Percentiles rank a stretch among this genome's conserved stretches.
Evolutionary conservation across 2,888 invertebrate species (phyloP).

Genomic region (Lithosia quadra): DNA sequence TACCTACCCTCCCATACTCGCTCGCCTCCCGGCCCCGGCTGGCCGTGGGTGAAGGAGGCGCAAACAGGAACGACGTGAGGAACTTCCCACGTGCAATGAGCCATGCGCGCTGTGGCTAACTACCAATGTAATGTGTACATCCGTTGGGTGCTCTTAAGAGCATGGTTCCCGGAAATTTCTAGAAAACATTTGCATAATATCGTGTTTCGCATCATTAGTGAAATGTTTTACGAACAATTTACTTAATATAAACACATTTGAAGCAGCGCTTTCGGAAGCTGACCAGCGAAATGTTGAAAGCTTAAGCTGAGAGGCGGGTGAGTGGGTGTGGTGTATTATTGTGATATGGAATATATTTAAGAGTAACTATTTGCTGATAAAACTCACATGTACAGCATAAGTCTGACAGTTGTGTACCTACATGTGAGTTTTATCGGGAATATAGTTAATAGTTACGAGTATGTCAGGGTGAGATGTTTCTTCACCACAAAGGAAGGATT

Average conservation of each 20-base stretch:
- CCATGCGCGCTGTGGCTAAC: slow-evolving; percentile 14
- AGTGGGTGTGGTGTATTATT: no score
- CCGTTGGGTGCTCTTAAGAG: slow-evolving; percentile 7
- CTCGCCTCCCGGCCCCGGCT: slow-evolving; percentile 6
- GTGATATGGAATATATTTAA: no score
- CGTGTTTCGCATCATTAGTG: background rate
- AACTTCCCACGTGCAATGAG: slow-evolving; percentile 18
- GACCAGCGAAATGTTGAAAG: background rate
- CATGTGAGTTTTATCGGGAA: no score
- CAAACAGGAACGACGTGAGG: slow-evolving; percentile 22
- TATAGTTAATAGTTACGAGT: no score
- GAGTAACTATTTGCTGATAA: no score
- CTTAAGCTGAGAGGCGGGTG: background rate
- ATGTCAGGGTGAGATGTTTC: no score
- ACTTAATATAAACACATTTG: background rate
- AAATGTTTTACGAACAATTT: background rate
- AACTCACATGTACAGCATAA: no score
- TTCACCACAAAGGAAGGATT: no score
- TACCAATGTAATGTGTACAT: slow-evolving; percentile 9
- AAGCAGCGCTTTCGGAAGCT: background rate
- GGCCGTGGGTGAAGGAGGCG: slow-evolving; percentile 6
- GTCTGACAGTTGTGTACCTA: no score
- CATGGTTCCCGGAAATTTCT: slow-evolving; percentile 6
- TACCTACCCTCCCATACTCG: slow-evolving; percentile 5
- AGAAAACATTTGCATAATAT: background rate